Conservation (phyloP, 2,113 vertebrate genomes). For the Atractosteus spatula region DNA sequence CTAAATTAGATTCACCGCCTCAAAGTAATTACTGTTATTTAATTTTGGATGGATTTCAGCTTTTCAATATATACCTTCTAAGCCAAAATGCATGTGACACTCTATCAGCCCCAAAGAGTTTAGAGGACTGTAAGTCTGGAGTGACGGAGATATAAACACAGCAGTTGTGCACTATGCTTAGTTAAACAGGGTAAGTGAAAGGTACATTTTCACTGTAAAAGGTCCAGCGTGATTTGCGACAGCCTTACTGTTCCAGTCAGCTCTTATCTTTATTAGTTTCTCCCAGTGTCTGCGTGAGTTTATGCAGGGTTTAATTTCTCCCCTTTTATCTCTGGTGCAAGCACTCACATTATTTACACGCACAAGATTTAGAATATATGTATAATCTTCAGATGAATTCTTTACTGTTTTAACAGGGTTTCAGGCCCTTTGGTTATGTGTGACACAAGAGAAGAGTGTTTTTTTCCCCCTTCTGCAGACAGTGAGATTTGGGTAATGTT, state of each 20-base stretch:
- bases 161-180: slow-evolving; percentile 35
- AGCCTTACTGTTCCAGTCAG: slow-evolving; percentile 62
- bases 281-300: slow-evolving; percentile 77
- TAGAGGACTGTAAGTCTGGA: slow-evolving; percentile 43
- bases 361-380: slow-evolving; percentile 32
- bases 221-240: slow-evolving; percentile 52
- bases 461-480: neutral
- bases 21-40: no score
- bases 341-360: slow-evolving; percentile 74
- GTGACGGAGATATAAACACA: slow-evolving; percentile 47
- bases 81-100: slow-evolving; percentile 17
- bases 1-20: no score
- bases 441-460: neutral
- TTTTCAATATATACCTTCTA: neutral
- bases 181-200: slow-evolving; percentile 54
- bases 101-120: slow-evolving; percentile 37
- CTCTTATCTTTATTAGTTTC: slow-evolving; percentile 91
- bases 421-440: neutral
- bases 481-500: neutral
- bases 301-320: slow-evolving; percentile 57
- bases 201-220: slow-evolving; percentile 52
- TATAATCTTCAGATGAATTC: slow-evolving; percentile 18
- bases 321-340: slow-evolving; percentile 74
- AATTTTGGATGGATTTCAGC: no score
- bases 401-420: slow-evolving; percentile 14